A percentile compares a stretch with the other conserved stretches of the same genome.
phyloP scores from a whole-genome alignment of 2,888 invertebrate species.

The Nipponacmea schrenckii region DNA sequence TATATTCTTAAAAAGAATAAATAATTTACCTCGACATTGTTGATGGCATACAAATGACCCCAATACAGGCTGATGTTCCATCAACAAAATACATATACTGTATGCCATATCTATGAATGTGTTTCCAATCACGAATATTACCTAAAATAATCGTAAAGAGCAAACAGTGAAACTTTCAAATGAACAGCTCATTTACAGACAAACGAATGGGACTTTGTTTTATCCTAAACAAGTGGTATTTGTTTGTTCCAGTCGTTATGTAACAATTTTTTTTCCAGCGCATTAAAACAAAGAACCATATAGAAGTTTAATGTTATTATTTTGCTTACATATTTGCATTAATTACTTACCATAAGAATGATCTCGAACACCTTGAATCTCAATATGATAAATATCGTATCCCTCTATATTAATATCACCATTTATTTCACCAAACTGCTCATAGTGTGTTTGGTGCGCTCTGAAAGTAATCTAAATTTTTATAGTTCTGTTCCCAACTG shows the following conservation, averaged over 20 bases:
- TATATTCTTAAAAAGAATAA: not conserved
- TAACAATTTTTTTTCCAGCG: no score
- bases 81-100: slow-evolving; percentile 81
- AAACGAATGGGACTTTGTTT: not conserved
- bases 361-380: slow-evolving; percentile 79
- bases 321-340: not conserved
- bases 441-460: slow-evolving; percentile 84
- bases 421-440: slow-evolving; percentile 79
- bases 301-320: not conserved
- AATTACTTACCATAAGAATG: slow-evolving; percentile 77
- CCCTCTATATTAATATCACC: slow-evolving; percentile 74
- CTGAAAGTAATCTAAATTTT: slow-evolving; percentile 68
- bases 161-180: no score
- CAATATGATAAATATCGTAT: slow-evolving; percentile 68
- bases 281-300: not conserved
- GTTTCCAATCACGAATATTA: slow-evolving; percentile 78
- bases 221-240: no score
- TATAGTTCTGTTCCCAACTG: no score
- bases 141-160: slow-evolving; percentile 68
- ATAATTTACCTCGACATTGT: slow-evolving; percentile 56
- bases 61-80: slow-evolving; percentile 77
- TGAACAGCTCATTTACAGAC: not conserved
- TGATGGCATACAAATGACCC: slow-evolving; percentile 80
- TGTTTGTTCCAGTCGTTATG: no score
- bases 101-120: slow-evolving; percentile 82